Conservation (phyloP, 2,888 invertebrate genomes). For the Melanostoma scalare region DNA sequence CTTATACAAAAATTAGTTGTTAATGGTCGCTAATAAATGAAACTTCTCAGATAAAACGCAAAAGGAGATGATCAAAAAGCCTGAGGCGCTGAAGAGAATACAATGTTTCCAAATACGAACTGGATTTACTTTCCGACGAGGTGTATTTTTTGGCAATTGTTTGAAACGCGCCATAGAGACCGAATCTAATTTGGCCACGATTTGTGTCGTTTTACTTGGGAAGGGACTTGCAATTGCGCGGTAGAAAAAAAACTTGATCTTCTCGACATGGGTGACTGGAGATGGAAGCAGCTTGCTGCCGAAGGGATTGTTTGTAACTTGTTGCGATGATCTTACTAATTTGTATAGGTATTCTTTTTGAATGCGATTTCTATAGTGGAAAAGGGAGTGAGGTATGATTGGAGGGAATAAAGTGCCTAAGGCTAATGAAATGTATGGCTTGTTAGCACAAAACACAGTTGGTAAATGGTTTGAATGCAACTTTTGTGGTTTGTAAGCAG, state of each 20-base stretch:
- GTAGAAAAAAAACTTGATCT: conserved; percentile 62
- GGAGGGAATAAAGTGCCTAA: background rate
- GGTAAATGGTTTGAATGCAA: too few species aligned
- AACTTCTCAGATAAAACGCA: conserved; percentile 46
- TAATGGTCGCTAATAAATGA: conserved; percentile 60
- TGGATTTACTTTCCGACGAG: conserved; percentile 39
- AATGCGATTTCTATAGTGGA: background rate
- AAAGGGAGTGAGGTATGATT: conserved; percentile 32
- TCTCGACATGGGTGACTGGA: conserved; percentile 43
- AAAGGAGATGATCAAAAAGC: conserved; percentile 49
- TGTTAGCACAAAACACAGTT: conserved; percentile 8
- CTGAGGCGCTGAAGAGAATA: conserved; percentile 49
- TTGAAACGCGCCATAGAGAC: conserved; percentile 32
- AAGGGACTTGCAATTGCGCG: conserved; percentile 11
- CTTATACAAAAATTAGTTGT: conserved; percentile 55
- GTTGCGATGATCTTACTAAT: conserved; percentile 59
- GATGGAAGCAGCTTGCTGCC: conserved; percentile 60
- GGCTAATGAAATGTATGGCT: conserved; percentile 21
- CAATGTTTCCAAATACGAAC: conserved; percentile 42
- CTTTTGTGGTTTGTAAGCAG: too few species aligned
- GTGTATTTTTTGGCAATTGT: conserved; percentile 34
- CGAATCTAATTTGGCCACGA: conserved; percentile 47
- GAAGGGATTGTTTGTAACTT: conserved; percentile 44
- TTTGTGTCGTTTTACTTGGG: conserved; percentile 2
- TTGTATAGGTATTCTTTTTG: conserved; percentile 60